Conservation (phyloP, 2,113 vertebrate genomes). For the Hassar affinis region DNA sequence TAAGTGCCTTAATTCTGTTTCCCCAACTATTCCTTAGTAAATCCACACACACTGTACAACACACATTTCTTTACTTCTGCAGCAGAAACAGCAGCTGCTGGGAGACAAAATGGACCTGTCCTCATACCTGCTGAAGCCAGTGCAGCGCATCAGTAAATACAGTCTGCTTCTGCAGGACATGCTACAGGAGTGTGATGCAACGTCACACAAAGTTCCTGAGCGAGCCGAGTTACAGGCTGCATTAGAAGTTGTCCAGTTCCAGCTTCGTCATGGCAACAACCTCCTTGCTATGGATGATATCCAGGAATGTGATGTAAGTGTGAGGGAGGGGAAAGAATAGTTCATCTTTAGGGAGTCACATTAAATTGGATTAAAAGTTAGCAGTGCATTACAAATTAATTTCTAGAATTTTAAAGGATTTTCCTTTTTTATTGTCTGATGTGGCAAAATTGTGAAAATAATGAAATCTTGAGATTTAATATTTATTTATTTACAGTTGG, state of each 20-base stretch:
- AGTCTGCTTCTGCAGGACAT: conserved; percentile 75
- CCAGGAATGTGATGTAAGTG: conserved; percentile 73
- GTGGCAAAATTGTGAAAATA: background rate
- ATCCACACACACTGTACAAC: background rate
- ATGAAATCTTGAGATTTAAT: background rate
- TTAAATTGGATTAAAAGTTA: background rate
- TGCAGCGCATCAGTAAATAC: conserved; percentile 80
- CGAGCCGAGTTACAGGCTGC: conserved; percentile 67
- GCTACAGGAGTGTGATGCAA: conserved; percentile 62
- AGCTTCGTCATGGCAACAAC: conserved; percentile 75
- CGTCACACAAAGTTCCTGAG: conserved; percentile 53
- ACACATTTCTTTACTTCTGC: background rate
- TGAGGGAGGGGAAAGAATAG: background rate
- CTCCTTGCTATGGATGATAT: conserved; percentile 78
- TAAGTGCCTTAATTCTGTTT: background rate
- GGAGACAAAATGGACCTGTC: conserved; percentile 75
- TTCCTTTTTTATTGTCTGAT: background rate
- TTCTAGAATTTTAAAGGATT: background rate
- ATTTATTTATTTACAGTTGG: background rate
- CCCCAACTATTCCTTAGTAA: background rate
- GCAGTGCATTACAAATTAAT: background rate
- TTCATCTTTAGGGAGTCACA: background rate
- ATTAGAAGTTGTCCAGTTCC: conserved; percentile 72
- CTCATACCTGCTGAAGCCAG: conserved; percentile 75
- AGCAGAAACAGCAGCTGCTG: conserved; percentile 73